Base-by-base conservation (phyloP, 2,888 invertebrate species). In the Cosmia trapezina region DNA sequence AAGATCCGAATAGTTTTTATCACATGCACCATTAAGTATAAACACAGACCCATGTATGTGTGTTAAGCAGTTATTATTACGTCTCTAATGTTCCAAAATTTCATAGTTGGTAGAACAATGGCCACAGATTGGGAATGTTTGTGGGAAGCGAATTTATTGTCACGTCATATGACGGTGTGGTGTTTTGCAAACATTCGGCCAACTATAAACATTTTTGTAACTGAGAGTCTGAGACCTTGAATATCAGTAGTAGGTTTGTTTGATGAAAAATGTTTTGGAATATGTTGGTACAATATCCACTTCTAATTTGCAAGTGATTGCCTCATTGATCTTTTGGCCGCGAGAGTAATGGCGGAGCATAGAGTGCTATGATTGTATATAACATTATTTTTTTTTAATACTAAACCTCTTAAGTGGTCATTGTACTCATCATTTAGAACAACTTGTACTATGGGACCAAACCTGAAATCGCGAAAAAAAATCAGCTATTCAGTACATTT, bases 141-240 rank as follows among this genome's bases (percentile, higher is more conserved):
- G 85, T 86, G 87, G 84, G 88, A 88, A 87, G 77, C 74, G 62
- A 86, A 89, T 87, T 87, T 87, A 89, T 86, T 86, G 85, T 86
- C 83, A 81, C 74, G 74, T 77, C 80, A 78, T 80, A 83, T 78
- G 84, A 83, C 81, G 65, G 73, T 57, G 72, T 71, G 68, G 66
- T 87, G 87, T 89, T 90, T 89, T 86, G 88, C 85, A 84, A 90
- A 88, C 87, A 89, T 83, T 78, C 19, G 47, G 60, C 74, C 75
- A 72, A 81, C 79, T 75, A 77, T 80, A 83, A 83, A 87, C 76
- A 86, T 81, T 83, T 76, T 75, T 76, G 70, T 68, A 73, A 63
- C 70, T 78, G 43, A 66, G 45, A 51, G 43, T 67, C 47, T 51
- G 62, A 59, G 41, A 53, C 68, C 59, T 69, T 68, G 62, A 43